A percentile compares a stretch with the other conserved stretches of the same genome.
phyloP scores from a whole-genome alignment of 2,797 vertebrate genomes.

The Intellagama lesueurii region DNA sequence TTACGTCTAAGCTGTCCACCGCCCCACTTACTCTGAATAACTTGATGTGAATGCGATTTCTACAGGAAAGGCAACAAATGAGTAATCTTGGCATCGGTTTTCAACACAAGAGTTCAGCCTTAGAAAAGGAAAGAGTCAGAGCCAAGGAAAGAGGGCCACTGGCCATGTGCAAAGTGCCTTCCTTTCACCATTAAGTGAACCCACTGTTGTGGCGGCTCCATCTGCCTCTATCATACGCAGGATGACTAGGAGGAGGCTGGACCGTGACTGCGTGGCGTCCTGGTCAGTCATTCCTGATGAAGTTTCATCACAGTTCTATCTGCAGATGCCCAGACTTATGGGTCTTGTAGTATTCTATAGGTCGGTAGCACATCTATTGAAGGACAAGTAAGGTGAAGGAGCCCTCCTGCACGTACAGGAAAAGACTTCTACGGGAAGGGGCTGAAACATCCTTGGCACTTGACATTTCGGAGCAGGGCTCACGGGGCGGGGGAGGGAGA shows the following conservation, averaged over 20 bases:
- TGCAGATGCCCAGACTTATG: too few species aligned
- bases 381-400: not conserved
- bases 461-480: not conserved
- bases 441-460: accelerated
- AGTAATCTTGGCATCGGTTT: too few species aligned
- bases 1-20: too few species aligned
- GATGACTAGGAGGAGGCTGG: too few species aligned
- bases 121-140: too few species aligned
- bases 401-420: not conserved
- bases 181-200: not conserved
- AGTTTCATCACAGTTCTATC: not conserved
- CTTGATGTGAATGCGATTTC: too few species aligned
- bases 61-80: not conserved
- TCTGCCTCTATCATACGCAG: too few species aligned
- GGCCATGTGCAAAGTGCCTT: not conserved
- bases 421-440: not conserved
- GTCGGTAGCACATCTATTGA: too few species aligned
- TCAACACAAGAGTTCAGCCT: not conserved
- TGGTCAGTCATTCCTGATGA: not conserved
- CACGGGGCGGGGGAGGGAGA: too few species aligned
- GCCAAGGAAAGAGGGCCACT: not conserved
- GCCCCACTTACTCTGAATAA: not conserved
- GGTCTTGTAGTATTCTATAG: too few species aligned
- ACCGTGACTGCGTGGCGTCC: too few species aligned
- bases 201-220: too few species aligned